Conservation (phyloP, 2,797 vertebrate genomes). For the Triplophysa yarkandensis region DNA sequence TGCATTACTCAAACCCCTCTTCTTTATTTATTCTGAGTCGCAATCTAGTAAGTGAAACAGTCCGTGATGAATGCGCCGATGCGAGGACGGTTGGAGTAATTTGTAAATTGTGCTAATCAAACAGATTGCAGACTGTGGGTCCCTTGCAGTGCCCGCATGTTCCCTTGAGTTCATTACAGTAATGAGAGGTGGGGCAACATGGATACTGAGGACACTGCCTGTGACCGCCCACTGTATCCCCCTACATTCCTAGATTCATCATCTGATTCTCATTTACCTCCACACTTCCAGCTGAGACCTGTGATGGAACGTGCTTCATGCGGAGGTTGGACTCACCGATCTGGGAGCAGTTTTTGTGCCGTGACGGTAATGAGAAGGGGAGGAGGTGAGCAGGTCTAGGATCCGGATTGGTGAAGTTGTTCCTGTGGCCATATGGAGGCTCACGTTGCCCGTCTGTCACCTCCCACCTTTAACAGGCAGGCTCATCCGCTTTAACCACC, state of each 20-base stretch:
- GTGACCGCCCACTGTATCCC: conserved; percentile 48
- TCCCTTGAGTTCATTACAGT: conserved; percentile 58
- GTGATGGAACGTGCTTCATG: conserved; percentile 17
- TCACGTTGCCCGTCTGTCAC: conserved; percentile 47
- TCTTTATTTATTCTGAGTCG: conserved; percentile 56
- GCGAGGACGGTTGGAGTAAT: conserved; percentile 58
- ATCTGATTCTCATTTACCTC: conserved; percentile 51
- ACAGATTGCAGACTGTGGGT: conserved; percentile 64
- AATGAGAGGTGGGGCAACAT: conserved; percentile 58
- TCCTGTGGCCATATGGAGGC: conserved; percentile 51
- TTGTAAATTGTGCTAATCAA: conserved; percentile 72
- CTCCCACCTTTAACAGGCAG: conserved; percentile 52
- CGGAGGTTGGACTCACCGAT: not conserved
- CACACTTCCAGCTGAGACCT: conserved; percentile 32
- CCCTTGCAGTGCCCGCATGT: conserved; percentile 43
- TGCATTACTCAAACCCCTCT: conserved; percentile 37
- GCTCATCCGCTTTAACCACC: conserved; percentile 33
- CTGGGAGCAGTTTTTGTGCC: conserved; percentile 7
- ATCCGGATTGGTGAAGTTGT: conserved; percentile 22
- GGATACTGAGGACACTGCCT: conserved; percentile 36
- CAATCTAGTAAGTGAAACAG: conserved; percentile 67
- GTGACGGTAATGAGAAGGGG: not conserved
- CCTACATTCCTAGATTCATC: conserved; percentile 42
- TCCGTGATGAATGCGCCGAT: conserved; percentile 64
- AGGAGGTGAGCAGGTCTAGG: conserved; percentile 11